Conservation (phyloP, 2,888 invertebrate genomes). For the Tanytarsus gracilentus region DNA sequence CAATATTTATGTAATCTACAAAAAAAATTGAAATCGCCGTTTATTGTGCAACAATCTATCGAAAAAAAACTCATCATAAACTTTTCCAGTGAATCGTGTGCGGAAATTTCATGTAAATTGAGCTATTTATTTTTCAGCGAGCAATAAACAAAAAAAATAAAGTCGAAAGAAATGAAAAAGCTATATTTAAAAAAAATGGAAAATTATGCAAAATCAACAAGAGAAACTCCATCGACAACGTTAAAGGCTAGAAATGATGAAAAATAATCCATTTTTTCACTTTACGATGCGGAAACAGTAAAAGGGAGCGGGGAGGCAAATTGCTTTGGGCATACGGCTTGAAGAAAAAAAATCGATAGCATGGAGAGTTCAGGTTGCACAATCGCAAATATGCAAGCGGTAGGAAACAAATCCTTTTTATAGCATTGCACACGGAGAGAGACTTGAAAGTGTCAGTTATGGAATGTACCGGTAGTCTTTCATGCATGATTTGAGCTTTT, state of each 20-base stretch:
- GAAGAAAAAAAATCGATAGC: slow-evolving; percentile 2
- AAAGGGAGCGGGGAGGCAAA: background rate
- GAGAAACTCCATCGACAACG: slow-evolving; percentile 13
- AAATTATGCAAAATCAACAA: slow-evolving; percentile 28
- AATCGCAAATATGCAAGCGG: background rate
- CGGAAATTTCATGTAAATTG: slow-evolving; percentile 28
- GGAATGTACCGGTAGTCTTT: background rate
- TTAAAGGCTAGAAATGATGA: slow-evolving; percentile 1
- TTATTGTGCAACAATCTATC: too few relatives aligned
- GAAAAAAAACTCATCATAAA: too few relatives aligned
- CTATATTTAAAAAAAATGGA: slow-evolving; percentile 7
- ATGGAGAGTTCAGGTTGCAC: background rate
- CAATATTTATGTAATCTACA: too few relatives aligned
- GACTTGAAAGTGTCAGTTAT: slow-evolving; percentile 7
- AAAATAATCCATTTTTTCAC: slow-evolving; percentile 5
- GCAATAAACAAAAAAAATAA: slow-evolving; percentile 8
- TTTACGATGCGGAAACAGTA: background rate
- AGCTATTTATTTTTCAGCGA: slow-evolving; percentile 24
- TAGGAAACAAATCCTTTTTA: background rate
- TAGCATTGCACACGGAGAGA: background rate
- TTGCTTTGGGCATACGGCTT: background rate
- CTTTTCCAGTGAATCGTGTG: background rate
- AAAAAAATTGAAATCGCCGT: too few relatives aligned
- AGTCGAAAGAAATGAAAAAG: background rate
- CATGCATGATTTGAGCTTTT: slow-evolving; percentile 10